Percentiles rank a stretch among this genome's conserved stretches.
phyloP scores from a whole-genome alignment of 2,888 invertebrate genomes.

The Laspeyria flexula region DNA sequence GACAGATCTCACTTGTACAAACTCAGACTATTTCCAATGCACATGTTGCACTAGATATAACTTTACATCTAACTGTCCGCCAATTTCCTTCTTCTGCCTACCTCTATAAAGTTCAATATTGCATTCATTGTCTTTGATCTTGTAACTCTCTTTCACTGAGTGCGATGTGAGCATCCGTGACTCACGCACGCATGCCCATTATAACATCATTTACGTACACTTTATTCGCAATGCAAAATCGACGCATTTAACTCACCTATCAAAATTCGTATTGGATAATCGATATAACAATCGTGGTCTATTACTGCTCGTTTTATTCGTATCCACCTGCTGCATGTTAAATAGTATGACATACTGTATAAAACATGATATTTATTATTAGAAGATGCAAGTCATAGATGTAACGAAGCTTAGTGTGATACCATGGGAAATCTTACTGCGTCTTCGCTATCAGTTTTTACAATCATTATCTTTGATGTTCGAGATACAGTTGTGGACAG shows the following conservation, averaged over 20 bases:
- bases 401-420: slow-evolving; percentile 40
- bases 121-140: too few species aligned
- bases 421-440: slow-evolving; percentile 42
- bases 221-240: slow-evolving; percentile 57
- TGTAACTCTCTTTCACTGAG: too few species aligned
- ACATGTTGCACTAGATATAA: too few species aligned
- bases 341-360: slow-evolving; percentile 31
- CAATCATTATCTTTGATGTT: slow-evolving; percentile 22
- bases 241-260: slow-evolving; percentile 59
- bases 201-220: slow-evolving; percentile 67
- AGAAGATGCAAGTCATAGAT: slow-evolving; percentile 58
- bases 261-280: slow-evolving; percentile 68
- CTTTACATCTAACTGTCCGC: too few species aligned
- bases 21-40: slow-evolving; percentile 80
- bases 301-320: slow-evolving; percentile 50
- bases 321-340: slow-evolving; percentile 50
- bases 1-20: slow-evolving; percentile 73
- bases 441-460: slow-evolving; percentile 46
- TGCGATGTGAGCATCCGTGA: slow-evolving; percentile 78
- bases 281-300: slow-evolving; percentile 56
- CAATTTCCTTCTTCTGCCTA: too few species aligned
- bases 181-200: slow-evolving; percentile 77
- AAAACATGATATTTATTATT: slow-evolving; percentile 39
- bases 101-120: too few species aligned
- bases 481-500: slow-evolving; percentile 15